Evolutionary conservation across 1,140 invertebrate genomes (phyloP).

Genomic region (Drosophila nigromelanica): DNA sequence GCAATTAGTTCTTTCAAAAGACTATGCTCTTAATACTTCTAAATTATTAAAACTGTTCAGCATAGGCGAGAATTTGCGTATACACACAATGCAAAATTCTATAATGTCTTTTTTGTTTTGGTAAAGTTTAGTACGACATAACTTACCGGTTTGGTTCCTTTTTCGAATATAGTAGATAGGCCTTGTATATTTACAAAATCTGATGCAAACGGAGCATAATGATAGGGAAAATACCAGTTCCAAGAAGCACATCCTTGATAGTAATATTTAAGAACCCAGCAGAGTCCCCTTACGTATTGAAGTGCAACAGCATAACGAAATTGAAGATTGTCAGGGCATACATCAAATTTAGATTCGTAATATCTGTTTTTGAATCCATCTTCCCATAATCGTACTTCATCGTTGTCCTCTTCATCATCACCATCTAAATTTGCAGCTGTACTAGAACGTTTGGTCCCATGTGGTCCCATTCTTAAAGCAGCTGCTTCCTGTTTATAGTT

Average conservation of each 20-base stretch:
- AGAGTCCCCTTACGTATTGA: conserved; percentile 97
- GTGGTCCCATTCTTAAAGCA: conserved; percentile 85
- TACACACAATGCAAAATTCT: too few species aligned
- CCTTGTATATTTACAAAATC: conserved; percentile 97
- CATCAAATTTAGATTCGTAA: conserved; percentile 98
- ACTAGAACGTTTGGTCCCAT: conserved; percentile 83
- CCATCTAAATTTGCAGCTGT: conserved; percentile 73
- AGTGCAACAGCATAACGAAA: conserved; percentile 96
- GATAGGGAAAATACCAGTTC: conserved; percentile 99
- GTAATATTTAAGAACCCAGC: conserved; percentile 99
- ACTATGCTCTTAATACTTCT: too few species aligned
- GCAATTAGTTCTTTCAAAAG: too few species aligned
- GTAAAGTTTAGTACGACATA: too few species aligned
- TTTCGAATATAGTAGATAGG: conserved; percentile 94
- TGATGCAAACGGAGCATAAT: conserved; percentile 99
- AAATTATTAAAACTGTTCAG: too few species aligned
- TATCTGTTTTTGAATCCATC: conserved; percentile 99
- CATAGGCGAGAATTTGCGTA: too few species aligned
- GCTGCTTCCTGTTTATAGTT: conserved; percentile 90
- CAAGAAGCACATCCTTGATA: conserved; percentile 99
- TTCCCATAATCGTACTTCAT: conserved; percentile 98
- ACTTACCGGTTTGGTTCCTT: conserved; percentile 93
- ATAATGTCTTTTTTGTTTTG: too few species aligned
- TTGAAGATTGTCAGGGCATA: conserved; percentile 90
- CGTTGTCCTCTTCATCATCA: conserved; percentile 88